Conservation (phyloP, 2,888 invertebrate genomes). For the Phyllotreta cruciferae region DNA sequence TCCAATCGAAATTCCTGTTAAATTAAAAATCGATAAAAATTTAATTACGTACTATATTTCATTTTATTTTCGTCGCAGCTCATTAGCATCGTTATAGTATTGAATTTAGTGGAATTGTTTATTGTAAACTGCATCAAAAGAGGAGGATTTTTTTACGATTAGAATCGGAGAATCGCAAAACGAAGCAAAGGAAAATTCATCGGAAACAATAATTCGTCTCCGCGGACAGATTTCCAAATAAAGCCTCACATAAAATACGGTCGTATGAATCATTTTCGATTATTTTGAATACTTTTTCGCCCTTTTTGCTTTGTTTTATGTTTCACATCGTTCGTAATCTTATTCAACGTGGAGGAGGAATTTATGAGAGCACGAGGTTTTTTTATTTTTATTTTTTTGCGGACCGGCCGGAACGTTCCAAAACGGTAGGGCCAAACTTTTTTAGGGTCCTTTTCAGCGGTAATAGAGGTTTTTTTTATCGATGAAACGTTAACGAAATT, state of each 20-base stretch:
- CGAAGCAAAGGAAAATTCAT: constrained; percentile 22
- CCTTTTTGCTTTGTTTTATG: constrained; percentile 39
- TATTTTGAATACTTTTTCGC: constrained; percentile 38
- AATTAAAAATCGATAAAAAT: no score
- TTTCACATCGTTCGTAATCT: constrained; percentile 38
- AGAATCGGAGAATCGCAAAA: constrained; percentile 14
- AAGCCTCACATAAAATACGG: constrained; percentile 37
- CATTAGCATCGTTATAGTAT: no score
- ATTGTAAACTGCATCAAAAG: constrained; percentile 9
- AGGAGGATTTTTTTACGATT: constrained; percentile 19
- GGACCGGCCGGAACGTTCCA: constrained; percentile 3
- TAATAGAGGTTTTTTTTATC: constrained; percentile 16
- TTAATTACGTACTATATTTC: no score
- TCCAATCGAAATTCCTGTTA: no score
- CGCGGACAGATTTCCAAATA: constrained; percentile 34
- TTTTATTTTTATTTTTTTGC: constrained; percentile 25
- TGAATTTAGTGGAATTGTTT: no score
- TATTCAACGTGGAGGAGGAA: constrained; percentile 38
- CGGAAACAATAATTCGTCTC: constrained; percentile 28
- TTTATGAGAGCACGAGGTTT: constrained; percentile 40
- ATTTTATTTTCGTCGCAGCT: no score
- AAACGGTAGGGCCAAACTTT: constrained; percentile 14
- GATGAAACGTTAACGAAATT: constrained; percentile 19
- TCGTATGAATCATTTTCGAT: constrained; percentile 40
- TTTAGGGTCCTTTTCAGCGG: constrained; percentile 18